Percentiles rank a stretch among this genome's conserved stretches.
Evolutionary conservation across 1,140 invertebrate genomes (phyloP).

Genomic region (Nautilus pompilius): DNA sequence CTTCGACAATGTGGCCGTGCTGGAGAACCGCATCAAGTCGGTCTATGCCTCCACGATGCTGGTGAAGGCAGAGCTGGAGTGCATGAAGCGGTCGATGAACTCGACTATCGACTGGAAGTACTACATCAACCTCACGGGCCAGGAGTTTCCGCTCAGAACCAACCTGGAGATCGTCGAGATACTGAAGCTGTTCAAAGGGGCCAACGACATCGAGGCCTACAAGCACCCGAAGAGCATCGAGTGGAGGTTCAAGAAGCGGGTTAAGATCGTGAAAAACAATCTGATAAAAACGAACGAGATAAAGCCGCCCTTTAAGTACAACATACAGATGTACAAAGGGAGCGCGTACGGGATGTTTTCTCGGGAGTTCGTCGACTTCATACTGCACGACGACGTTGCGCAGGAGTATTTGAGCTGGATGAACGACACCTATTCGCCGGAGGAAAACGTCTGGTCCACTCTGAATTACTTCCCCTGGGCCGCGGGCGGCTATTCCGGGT

Average conservation of each 20-base stretch:
- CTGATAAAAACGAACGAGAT: constrained; percentile 14
- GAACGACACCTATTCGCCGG: constrained; percentile 28
- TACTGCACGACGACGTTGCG: constrained; percentile 21
- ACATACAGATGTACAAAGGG: constrained; percentile 28
- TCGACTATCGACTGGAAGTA: constrained; percentile 36
- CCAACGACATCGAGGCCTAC: constrained; percentile 35
- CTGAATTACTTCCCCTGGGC: constrained; percentile 25
- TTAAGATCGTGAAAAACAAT: constrained; percentile 9
- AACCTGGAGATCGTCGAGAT: constrained; percentile 42
- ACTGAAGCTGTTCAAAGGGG: constrained; percentile 26
- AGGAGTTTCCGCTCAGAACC: constrained; percentile 44
- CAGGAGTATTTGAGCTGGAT: constrained; percentile 22
- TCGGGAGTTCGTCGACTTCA: constrained; percentile 25
- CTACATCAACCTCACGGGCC: constrained; percentile 44
- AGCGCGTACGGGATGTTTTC: constrained; percentile 30
- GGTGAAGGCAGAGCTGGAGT: constrained; percentile 29
- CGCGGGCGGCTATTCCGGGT: constrained; percentile 23
- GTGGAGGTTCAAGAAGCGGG: constrained; percentile 19
- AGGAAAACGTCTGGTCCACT: constrained; percentile 34
- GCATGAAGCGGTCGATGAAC: constrained; percentile 20
- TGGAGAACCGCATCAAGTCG: constrained; percentile 17
- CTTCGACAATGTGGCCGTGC: constrained; percentile 34
- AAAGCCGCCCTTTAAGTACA: constrained; percentile 17
- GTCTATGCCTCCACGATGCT: constrained; percentile 23
- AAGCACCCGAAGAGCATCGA: constrained; percentile 13